Conservation (phyloP, 2,113 vertebrate genomes). For the Ptychochromis oligacanthus region DNA sequence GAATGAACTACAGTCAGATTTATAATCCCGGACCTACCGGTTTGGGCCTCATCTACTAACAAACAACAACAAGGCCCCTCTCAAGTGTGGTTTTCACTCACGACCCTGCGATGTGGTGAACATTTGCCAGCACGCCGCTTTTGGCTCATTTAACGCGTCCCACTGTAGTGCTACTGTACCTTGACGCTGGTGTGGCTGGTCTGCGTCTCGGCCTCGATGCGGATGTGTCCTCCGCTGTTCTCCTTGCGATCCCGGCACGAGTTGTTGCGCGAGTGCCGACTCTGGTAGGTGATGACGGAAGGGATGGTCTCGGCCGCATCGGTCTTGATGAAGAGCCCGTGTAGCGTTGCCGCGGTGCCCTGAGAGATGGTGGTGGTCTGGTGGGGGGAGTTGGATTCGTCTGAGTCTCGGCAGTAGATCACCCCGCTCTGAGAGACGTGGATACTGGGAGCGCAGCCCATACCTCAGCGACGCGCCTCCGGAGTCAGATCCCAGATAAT, state of each 20-base stretch:
- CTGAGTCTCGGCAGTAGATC: constrained; percentile 97
- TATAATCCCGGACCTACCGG: background rate
- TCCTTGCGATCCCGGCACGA: constrained; percentile 80
- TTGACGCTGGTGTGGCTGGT: constrained; percentile 86
- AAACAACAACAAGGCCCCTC: constrained; percentile 11
- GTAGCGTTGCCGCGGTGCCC: constrained; percentile 85
- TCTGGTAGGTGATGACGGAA: constrained; percentile 86
- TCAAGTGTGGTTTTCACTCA: constrained; percentile 7
- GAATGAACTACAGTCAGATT: background rate
- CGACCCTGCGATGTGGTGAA: constrained; percentile 14
- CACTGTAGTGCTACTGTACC: constrained; percentile 72
- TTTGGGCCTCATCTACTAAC: constrained; percentile 35
- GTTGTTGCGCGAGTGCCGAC: constrained; percentile 79
- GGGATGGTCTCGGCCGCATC: constrained; percentile 90
- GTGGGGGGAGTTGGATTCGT: constrained; percentile 92
- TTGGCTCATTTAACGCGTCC: background rate
- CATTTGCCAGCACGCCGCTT: background rate
- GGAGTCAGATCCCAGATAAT: constrained; percentile 54
- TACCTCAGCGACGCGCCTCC: constrained; percentile 78
- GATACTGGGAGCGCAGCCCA: constrained; percentile 98
- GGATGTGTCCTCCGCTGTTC: constrained; percentile 77
- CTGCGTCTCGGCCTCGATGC: constrained; percentile 92
- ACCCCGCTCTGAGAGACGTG: constrained; percentile 98
- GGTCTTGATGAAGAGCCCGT: constrained; percentile 91
- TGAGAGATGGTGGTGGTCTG: constrained; percentile 90